Base-by-base conservation (phyloP, 1,140 invertebrate genomes). In the Ceratosolen solmsi region DNA sequence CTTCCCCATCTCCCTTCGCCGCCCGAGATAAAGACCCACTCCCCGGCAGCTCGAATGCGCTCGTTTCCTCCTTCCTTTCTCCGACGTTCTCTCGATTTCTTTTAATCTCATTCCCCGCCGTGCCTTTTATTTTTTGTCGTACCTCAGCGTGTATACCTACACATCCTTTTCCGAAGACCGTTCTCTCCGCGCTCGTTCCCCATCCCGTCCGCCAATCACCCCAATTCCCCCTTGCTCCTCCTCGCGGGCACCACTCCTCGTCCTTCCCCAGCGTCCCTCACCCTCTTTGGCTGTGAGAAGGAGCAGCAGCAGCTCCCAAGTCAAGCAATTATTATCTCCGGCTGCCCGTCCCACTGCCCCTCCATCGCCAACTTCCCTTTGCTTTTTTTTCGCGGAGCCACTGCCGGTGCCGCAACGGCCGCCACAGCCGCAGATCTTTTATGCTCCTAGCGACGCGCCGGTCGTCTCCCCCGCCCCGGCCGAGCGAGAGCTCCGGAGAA, bases 391-490 rank as follows among this genome's bases (percentile, higher is more conserved):
- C 41, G n/a, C 33, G 46, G 41, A 20, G 73, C 46, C 65, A 73
- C 78, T 80, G 82, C 82, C 65, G 27, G 58, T 13, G 33, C 33
- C 36, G 33, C n/a, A n/a, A 56, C 70, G 41, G 73, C 77, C 79
- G 78, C 77, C 77, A 73, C 73, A 65, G 79, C 78, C 74, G 30
- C 56, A 38, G 27, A 79, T 71, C 77, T 71, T 79, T 79, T 79
- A 79, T 79, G 76, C 46, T 51, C 27, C 49, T 38, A 33, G 51
- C 30, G 60, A 79, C 77, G 77, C 49, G 33, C 63, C 65, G 25
- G 60, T 46, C 56, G 63, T 77, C 41, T 77, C 30, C 17, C 11
- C 41, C n/a, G n/a, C n/a, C n/a, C 49, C 56, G 30, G 5, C 1
- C 46, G 25, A 8, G 13, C n/a, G n/a, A 27, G 58, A 30, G 58